Base-by-base conservation (phyloP, 1,140 invertebrate species). In the Maniola jurtina region DNA sequence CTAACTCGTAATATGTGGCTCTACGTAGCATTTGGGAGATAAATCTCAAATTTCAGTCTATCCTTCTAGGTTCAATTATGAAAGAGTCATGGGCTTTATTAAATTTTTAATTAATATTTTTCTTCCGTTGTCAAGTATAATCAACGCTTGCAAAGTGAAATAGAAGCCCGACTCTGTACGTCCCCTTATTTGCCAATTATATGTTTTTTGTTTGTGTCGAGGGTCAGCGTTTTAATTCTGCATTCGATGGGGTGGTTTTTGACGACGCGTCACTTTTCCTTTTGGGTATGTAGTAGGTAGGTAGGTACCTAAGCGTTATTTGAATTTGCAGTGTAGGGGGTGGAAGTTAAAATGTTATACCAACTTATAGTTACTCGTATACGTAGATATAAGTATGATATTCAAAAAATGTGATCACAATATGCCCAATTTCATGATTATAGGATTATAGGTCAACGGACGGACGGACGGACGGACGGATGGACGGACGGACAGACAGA, bases 181-280 rank as follows among this genome's bases (percentile, higher is more conserved):
- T 72, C 68, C 71, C 71, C 71, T 70, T 76, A 71, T 73, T 77
- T 75, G 72, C 68, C 70, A 77, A 77, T 76, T 76, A 75, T 48
- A 72, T 68, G 64, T 68, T 75, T 75, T 75, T 75, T 73, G 59
- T 71, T 71, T 68, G 66, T 64, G 56, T 56, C 68, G 66, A 59
- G 61, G 70, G 70, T 70, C 64, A 65, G 68, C 66, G 66, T 75
- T 77, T 71, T 77, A 73, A 75, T 77, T 71, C 66, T 36, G 52
- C 52, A 52, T 48, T 34, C 45, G 50, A 48, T 60, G 67, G 66
- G 71, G 61, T 57, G 68, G 45, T 61, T 66, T 65, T 10, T 70
- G 62, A 70, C 68, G 63, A 70, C 63, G 68, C 67, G 67, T 69
- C 67, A 64, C 58, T 69, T 69, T 69, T 54, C 62, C 61, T 54